These are phyloP conservation scores for Drosophila leontia DNA, from an alignment of 1,140 invertebrate genomes.

Conservation along the genomic window DNA sequence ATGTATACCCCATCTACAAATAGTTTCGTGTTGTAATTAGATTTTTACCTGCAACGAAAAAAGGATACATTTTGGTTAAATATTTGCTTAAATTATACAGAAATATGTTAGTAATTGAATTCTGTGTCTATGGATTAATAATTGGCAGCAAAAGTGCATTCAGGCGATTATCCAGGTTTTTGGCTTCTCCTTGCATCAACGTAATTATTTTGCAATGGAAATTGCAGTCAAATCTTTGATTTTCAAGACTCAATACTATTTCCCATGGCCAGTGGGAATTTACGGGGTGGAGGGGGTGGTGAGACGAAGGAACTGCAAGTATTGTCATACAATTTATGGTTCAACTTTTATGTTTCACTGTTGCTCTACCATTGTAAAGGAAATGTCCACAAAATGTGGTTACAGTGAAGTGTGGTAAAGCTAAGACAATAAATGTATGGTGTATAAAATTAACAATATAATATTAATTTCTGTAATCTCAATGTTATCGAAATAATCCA, in stretches of 20 bases:
- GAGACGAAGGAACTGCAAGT: conserved; percentile 2
- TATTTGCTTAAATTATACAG: conserved; percentile 26
- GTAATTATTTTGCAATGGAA: conserved; percentile 32
- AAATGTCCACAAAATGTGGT: conserved; percentile 26
- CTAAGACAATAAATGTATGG: no score
- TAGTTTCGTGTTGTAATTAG: not conserved
- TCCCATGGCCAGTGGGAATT: conserved; percentile 1
- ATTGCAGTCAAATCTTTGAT: conserved; percentile 43
- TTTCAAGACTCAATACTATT: conserved; percentile 35
- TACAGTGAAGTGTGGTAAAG: not conserved
- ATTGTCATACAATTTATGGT: conserved; percentile 32
- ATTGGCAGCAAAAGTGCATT: conserved; percentile 9
- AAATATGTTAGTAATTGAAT: conserved; percentile 26
- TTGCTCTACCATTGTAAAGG: conserved; percentile 14
- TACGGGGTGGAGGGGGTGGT: no score
- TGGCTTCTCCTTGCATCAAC: conserved; percentile 2
- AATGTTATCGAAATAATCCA: not conserved
- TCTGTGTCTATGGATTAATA: not conserved
- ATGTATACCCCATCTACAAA: conserved; percentile 3
- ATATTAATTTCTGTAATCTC: not conserved
- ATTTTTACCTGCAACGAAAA: conserved; percentile 60
- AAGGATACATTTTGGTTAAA: conserved; percentile 1
- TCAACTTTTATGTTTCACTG: conserved; percentile 29
- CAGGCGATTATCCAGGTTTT: conserved; percentile 4
- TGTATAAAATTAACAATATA: not conserved